Base-by-base conservation (phyloP, 2,113 vertebrate species). In the Cololabis saira region DNA sequence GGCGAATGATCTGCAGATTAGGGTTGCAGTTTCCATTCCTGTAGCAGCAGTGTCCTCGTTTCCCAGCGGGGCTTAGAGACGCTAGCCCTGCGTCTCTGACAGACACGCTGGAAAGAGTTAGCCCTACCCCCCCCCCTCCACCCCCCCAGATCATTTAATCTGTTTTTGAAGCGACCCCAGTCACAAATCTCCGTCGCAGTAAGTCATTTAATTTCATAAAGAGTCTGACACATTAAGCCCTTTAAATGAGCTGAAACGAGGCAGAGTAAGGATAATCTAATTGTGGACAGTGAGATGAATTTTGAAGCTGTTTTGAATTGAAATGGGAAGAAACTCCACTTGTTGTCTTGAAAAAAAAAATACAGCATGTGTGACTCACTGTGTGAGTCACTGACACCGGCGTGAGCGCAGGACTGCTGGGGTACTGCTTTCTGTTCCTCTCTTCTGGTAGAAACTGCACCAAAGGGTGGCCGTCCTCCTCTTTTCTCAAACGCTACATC, bases 1-100 rank as follows among this genome's bases (percentile, higher is more conserved):
- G 13, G n/a, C 50, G 72, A 80, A 80, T 64, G 81, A 80, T 81
- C 80, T 82, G 65, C 56, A 87, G 89, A 86, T 83, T 80, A 89
- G 66, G 79, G 72, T 69, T 77, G 80, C 78, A 70, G 81, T 80
- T 86, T 87, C 78, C 74, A 81, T 81, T 80, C 74, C 80, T 81
- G 80, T 73, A 67, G 71, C 78, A 53, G 71, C 74, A 27, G 61
- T 78, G 88, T 55, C 81, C 81, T 86, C 43, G 17, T 87, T 90
- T 81, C 69, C 50, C 53, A 2, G 60, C 1, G 2, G 52, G 44
- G 68, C 73, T 76, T 67, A 78, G 47, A 1, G 2, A 55, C 61
- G 27, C 71, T 57, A 47, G 41, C 57, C 15, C 41, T 10, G 47
- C 58, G 24, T 27, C 24, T 27, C 24, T 17, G 40, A 37, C 7